Percentiles rank a stretch among this genome's conserved stretches.
phyloP scores from a whole-genome alignment of 2,113 vertebrate species.

The Notothenia rossii region DNA sequence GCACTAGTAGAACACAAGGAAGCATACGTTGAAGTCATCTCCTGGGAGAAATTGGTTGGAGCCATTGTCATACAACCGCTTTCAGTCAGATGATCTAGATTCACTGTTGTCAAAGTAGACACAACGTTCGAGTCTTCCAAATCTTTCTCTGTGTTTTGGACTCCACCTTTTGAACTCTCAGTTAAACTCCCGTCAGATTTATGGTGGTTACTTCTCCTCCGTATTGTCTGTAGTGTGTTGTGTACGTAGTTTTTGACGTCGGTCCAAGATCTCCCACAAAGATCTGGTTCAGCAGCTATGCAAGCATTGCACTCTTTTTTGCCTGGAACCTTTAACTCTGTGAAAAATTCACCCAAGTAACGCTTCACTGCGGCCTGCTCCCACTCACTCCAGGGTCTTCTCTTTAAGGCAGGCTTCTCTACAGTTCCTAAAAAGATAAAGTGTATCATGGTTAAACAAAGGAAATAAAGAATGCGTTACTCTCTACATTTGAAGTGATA shows the following conservation, averaged over 20 bases:
- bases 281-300: conserved; percentile 77
- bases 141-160: conserved; percentile 32
- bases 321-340: conserved; percentile 76
- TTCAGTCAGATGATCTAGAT: conserved; percentile 60
- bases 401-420: conserved; percentile 62
- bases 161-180: conserved; percentile 36
- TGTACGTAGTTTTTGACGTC: conserved; percentile 81
- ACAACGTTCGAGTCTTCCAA: conserved; percentile 34
- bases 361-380: conserved; percentile 79
- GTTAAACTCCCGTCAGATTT: conserved; percentile 32
- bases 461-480: background rate
- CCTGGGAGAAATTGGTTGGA: conserved; percentile 41
- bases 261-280: conserved; percentile 76
- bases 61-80: conserved; percentile 60
- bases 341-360: conserved; percentile 69
- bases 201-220: conserved; percentile 66
- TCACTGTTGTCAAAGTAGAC: conserved; percentile 55
- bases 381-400: conserved; percentile 74
- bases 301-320: conserved; percentile 81
- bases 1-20: conserved; percentile 60
- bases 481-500: background rate
- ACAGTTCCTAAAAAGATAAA: conserved; percentile 52
- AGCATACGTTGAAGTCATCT: conserved; percentile 60
- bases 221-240: conserved; percentile 77
- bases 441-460: background rate